Evolutionary conservation across 2,797 vertebrate genomes (phyloP).

Genomic region (Xyrichtys novacula): DNA sequence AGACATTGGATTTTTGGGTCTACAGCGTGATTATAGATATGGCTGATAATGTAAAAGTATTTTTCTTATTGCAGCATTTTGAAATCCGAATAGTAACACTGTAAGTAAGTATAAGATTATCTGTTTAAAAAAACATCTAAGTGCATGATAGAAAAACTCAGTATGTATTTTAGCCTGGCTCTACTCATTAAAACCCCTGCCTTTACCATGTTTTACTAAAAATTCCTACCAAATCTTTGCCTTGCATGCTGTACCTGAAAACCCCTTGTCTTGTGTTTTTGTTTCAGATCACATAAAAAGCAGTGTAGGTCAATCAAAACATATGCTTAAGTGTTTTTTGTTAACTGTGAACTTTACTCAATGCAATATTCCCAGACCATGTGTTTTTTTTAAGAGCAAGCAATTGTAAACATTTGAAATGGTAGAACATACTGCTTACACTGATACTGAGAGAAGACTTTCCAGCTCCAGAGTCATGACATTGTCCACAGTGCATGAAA

Average conservation of each 20-base stretch:
- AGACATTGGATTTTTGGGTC: no score
- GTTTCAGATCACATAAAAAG: constrained; percentile 14
- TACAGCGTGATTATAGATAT: no score
- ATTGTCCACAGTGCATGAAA: constrained; percentile 67
- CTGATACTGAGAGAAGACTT: constrained; percentile 54
- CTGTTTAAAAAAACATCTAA: no score
- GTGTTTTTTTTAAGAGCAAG: constrained; percentile 74
- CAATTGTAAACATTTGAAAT: constrained; percentile 82
- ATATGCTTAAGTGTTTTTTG: constrained; percentile 43
- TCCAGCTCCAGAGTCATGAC: constrained; percentile 56
- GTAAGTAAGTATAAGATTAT: no score
- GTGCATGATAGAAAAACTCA: no score
- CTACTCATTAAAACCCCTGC: no score
- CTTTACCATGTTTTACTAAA: neutral
- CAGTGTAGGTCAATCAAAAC: constrained; percentile 37
- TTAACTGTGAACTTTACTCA: constrained; percentile 78
- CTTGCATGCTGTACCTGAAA: constrained; percentile 22
- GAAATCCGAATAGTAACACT: no score
- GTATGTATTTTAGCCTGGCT: no score
- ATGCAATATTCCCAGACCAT: constrained; percentile 73
- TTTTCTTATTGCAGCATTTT: no score
- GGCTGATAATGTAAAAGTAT: no score
- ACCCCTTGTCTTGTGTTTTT: constrained; percentile 11
- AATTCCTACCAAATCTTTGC: neutral
- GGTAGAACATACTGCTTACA: constrained; percentile 72